phyloP scores from a whole-genome alignment of 1,140 invertebrate species.

The Macrosteles quadrilineatus region DNA sequence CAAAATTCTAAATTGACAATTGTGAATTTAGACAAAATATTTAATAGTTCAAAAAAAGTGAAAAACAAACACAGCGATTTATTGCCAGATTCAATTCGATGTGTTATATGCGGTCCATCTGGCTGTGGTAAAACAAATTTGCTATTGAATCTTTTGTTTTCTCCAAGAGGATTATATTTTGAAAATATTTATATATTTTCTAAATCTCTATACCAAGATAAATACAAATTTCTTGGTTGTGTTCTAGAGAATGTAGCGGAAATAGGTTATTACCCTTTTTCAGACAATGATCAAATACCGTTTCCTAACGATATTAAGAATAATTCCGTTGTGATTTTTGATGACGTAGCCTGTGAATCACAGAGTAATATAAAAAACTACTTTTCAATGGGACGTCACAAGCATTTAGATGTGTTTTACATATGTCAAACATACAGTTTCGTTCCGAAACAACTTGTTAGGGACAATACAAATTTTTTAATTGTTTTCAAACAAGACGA shows the following conservation, averaged over 20 bases:
- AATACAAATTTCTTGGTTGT: slow-evolving; percentile 45
- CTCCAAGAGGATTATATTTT: slow-evolving; percentile 46
- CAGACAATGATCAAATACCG: slow-evolving; percentile 44
- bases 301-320: slow-evolving; percentile 37
- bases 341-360: slow-evolving; percentile 48
- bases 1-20: not conserved
- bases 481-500: slow-evolving; percentile 52
- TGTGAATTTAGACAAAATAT: slow-evolving; percentile 1
- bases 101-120: slow-evolving; percentile 44
- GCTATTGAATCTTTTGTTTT: slow-evolving; percentile 43
- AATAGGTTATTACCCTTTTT: slow-evolving; percentile 42
- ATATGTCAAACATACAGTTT: slow-evolving; percentile 49
- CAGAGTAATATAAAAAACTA: slow-evolving; percentile 47
- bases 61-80: slow-evolving; percentile 37
- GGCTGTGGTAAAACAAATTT: slow-evolving; percentile 50
- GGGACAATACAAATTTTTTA: slow-evolving; percentile 51
- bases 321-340: slow-evolving; percentile 49
- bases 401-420: slow-evolving; percentile 47
- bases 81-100: slow-evolving; percentile 42
- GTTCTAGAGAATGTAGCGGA: slow-evolving; percentile 41
- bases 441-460: slow-evolving; percentile 51
- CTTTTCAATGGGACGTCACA: slow-evolving; percentile 49
- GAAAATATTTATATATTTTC: slow-evolving; percentile 51
- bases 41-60: slow-evolving; percentile 37
- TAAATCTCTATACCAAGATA: slow-evolving; percentile 48